Evolutionary conservation across 2,888 invertebrate species (phyloP).

Genomic region (Chymomyza procnemis): DNA sequence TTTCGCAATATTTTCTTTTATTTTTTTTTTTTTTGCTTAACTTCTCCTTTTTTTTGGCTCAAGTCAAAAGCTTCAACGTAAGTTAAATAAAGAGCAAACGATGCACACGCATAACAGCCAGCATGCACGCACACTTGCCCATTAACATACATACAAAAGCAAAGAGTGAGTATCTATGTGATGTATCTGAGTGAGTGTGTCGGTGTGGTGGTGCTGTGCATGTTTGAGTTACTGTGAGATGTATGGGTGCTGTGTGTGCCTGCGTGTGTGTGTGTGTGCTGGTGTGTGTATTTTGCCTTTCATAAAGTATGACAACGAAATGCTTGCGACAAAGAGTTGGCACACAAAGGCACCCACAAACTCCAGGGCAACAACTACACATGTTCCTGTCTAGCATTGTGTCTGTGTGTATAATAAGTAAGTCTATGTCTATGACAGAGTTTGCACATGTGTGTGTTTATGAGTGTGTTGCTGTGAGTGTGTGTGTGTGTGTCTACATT

Average conservation of each 20-base stretch:
- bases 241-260: conserved; percentile 24
- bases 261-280: conserved; percentile 19
- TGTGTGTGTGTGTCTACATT: conserved; percentile 57
- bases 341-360: conserved; percentile 7
- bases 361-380: conserved; percentile 1
- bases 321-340: conserved; percentile 21
- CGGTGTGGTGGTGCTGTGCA: neutral
- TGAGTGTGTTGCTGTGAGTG: conserved; percentile 31
- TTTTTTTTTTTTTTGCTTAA: no score
- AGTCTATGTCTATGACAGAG: neutral
- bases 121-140: conserved; percentile 23
- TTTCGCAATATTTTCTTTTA: no score
- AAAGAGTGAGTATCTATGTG: conserved; percentile 3
- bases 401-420: neutral
- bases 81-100: conserved; percentile 52
- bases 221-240: neutral
- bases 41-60: neutral
- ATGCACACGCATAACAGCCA: conserved; percentile 36
- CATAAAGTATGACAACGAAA: conserved; percentile 21
- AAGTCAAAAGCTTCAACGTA: conserved; percentile 37
- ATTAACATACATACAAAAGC: conserved; percentile 8
- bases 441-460: conserved; percentile 3
- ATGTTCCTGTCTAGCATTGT: neutral
- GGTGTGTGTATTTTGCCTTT: conserved; percentile 22
- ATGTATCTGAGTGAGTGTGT: neutral